Conservation (phyloP, 2,797 vertebrate species). For the Gymnothorax javanicus region DNA sequence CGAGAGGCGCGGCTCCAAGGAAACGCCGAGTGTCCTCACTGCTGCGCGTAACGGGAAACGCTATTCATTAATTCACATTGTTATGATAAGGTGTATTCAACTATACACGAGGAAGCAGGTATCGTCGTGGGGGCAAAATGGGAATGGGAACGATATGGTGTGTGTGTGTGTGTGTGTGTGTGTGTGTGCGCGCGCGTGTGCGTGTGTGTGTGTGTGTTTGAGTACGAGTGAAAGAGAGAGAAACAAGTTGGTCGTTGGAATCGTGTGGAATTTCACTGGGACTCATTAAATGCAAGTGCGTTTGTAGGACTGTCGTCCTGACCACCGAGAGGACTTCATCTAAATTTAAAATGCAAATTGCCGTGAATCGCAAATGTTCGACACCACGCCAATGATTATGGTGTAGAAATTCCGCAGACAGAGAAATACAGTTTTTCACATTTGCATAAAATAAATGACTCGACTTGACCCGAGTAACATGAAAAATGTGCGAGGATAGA, state of each 20-base stretch:
- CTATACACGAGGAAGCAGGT: neutral
- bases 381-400: neutral
- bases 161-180: no score
- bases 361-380: neutral
- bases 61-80: neutral
- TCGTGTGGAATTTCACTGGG: neutral
- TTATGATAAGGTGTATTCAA: neutral
- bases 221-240: neutral
- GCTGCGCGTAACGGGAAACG: neutral
- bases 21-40: neutral
- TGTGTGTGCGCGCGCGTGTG: no score
- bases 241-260: neutral
- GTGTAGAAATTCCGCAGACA: slow-evolving; percentile 3
- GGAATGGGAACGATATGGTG: neutral
- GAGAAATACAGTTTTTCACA: neutral
- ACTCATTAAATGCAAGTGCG: slow-evolving; percentile 3
- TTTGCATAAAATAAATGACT: neutral
- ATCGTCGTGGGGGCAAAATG: neutral
- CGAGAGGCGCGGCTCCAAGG: neutral
- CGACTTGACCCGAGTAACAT: neutral
- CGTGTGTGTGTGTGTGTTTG: no score
- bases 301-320: neutral
- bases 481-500: neutral
- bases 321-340: neutral
- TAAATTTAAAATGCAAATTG: slow-evolving; percentile 22